Percentiles rank a stretch among this genome's conserved stretches.
These are phyloP conservation scores for Pollachius pollachius DNA, from an alignment of 2,113 vertebrate species.

Conservation along the genomic window DNA sequence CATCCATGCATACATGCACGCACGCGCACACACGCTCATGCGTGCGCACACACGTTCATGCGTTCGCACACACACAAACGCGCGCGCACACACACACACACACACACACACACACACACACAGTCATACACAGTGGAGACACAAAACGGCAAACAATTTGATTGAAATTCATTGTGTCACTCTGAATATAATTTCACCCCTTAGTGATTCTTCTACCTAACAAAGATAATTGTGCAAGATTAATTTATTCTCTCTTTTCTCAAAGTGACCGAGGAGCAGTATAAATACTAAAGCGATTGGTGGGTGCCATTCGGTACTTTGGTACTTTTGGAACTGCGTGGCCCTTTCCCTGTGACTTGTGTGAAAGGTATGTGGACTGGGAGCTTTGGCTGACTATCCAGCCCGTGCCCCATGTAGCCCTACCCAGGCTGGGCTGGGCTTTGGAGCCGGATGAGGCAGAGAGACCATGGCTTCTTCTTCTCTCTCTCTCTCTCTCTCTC, in stretches of 20 bases:
- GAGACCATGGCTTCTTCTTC: no score
- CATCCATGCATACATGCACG: constrained; percentile 4
- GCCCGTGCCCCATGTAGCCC: no score
- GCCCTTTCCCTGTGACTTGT: neutral
- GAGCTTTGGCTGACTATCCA: no score
- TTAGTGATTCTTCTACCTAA: constrained; percentile 56
- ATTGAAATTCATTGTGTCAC: constrained; percentile 29
- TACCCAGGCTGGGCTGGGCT: no score
- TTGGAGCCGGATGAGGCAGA: no score
- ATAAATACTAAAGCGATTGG: constrained; percentile 33
- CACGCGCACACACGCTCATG: constrained; percentile 12
- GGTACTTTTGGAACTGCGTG: neutral
- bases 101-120: neutral
- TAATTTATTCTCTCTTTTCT: constrained; percentile 24
- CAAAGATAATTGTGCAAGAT: constrained; percentile 63
- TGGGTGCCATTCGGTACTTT: constrained; percentile 9
- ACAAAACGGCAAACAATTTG: constrained; percentile 30
- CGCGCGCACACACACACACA: constrained; percentile 10
- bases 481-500: neutral
- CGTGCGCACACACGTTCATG: constrained; percentile 23
- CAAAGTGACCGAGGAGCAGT: constrained; percentile 54
- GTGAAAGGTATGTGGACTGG: no score
- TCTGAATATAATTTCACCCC: constrained; percentile 53
- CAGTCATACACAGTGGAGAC: constrained; percentile 12
- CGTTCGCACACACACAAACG: constrained; percentile 11